phyloP scores from a whole-genome alignment of 2,113 vertebrate genomes.

The Tychaedon coryphoeus region DNA sequence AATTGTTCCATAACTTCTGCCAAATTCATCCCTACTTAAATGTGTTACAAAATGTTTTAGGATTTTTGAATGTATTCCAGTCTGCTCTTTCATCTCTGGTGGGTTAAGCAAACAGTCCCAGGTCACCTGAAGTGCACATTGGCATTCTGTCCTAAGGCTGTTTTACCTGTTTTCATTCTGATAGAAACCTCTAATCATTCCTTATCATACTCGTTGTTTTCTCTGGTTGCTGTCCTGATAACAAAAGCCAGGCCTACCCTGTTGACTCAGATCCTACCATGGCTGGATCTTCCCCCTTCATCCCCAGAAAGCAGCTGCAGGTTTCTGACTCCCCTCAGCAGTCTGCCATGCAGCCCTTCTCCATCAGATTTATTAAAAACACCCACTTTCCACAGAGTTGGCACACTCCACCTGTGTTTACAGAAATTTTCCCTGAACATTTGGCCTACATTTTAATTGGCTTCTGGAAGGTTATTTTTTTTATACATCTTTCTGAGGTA shows the following conservation, averaged over 20 bases:
- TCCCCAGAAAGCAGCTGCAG: background rate
- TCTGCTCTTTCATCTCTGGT: background rate
- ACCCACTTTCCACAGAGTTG: background rate
- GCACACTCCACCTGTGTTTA: constrained; percentile 26
- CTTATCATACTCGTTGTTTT: background rate
- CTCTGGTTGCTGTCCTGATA: background rate
- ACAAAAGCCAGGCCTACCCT: background rate
- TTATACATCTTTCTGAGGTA: background rate
- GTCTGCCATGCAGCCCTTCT: background rate
- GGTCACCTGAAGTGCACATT: background rate
- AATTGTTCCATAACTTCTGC: background rate
- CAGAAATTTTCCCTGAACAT: constrained; percentile 29
- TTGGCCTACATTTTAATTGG: constrained; percentile 49
- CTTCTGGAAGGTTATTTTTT: background rate
- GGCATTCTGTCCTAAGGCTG: background rate
- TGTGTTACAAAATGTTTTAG: rapidly evolving
- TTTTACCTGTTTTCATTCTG: background rate
- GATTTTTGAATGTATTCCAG: background rate
- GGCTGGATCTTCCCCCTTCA: background rate
- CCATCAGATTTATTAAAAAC: constrained; percentile 7
- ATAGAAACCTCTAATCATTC: background rate
- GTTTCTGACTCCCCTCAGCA: background rate
- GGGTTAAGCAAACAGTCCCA: background rate
- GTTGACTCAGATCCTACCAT: background rate
- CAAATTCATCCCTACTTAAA: background rate